Percentiles rank a stretch among this genome's conserved stretches.
Evolutionary conservation across 2,113 vertebrate species (phyloP).

Genomic region (Brachyhypopomus occidentalis): DNA sequence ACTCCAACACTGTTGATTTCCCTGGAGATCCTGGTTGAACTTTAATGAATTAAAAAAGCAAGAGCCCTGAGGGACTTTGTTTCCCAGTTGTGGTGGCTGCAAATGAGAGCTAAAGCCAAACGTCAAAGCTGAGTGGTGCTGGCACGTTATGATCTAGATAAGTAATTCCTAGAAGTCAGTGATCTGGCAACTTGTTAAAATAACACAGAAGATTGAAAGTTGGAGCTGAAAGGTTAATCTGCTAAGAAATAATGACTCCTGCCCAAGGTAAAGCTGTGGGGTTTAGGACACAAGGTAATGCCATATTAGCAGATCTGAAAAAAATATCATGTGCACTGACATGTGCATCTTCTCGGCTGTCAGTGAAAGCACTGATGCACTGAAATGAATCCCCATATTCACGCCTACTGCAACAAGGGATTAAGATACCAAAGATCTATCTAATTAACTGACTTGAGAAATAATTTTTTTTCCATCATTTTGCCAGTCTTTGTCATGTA

Average conservation of each 20-base stretch:
- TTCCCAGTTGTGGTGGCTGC: constrained; percentile 47
- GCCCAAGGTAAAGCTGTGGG: constrained; percentile 2
- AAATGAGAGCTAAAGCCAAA: constrained; percentile 52
- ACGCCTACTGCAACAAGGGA: constrained; percentile 21
- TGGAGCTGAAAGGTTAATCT: constrained; percentile 40
- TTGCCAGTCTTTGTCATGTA: constrained; percentile 6
- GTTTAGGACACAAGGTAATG: constrained; percentile 15
- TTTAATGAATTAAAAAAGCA: constrained; percentile 70
- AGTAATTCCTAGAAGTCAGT: constrained; percentile 55
- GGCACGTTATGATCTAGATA: constrained; percentile 59
- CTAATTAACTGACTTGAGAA: constrained; percentile 42
- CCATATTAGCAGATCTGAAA: constrained; percentile 15
- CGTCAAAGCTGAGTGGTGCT: constrained; percentile 51
- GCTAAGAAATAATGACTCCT: constrained; percentile 39
- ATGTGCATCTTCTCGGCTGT: neutral
- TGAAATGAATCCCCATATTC: constrained; percentile 26
- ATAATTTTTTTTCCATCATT: constrained; percentile 26
- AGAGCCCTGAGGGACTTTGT: constrained; percentile 55
- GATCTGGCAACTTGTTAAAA: neutral
- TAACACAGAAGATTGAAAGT: neutral
- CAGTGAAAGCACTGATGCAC: neutral
- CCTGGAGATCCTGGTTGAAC: constrained; percentile 62
- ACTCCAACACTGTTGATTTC: constrained; percentile 70
- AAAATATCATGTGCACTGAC: neutral
- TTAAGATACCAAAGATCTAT: constrained; percentile 6